These are phyloP conservation scores for Xiphophorus couchianus DNA, from an alignment of 2,113 vertebrate genomes.

Conservation along the genomic window DNA sequence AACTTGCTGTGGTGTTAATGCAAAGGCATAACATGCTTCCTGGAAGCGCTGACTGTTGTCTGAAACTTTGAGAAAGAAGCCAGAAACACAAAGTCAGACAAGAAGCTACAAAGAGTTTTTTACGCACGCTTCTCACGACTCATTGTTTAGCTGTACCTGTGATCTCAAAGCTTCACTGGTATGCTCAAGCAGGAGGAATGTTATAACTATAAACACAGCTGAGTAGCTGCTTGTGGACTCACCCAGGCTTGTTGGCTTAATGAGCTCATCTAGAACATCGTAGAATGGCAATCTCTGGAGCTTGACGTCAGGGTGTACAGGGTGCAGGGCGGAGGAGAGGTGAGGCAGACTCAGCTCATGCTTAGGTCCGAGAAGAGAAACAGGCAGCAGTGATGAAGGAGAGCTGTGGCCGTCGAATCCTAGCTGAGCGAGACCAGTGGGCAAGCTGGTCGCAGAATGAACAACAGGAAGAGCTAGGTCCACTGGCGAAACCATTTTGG, in stretches of 20 bases:
- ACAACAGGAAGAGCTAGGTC: slow-evolving; percentile 90
- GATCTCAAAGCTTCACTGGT: slow-evolving; percentile 1
- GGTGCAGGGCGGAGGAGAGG: slow-evolving; percentile 92
- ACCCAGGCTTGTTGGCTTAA: slow-evolving; percentile 98
- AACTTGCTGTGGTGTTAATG: slow-evolving; percentile 96
- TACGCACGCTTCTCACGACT: not conserved
- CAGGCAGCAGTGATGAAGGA: slow-evolving; percentile 92
- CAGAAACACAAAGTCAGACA: slow-evolving; percentile 18
- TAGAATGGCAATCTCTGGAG: slow-evolving; percentile 99
- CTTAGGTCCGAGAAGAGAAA: slow-evolving; percentile 95
- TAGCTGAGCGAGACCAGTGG: slow-evolving; percentile 88
- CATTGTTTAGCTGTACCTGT: slow-evolving; percentile 4
- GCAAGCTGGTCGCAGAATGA: slow-evolving; percentile 88
- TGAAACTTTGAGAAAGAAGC: slow-evolving; percentile 81
- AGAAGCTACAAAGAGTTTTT: not conserved
- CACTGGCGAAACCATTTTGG: slow-evolving; percentile 95
- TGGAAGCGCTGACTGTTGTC: slow-evolving; percentile 98
- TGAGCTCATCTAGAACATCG: slow-evolving; percentile 96
- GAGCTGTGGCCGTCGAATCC: slow-evolving; percentile 91
- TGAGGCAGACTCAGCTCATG: slow-evolving; percentile 97
- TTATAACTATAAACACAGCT: slow-evolving; percentile 15
- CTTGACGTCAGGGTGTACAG: slow-evolving; percentile 98
- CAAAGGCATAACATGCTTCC: slow-evolving; percentile 98
- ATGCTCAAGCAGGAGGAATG: not conserved
- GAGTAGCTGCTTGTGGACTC: slow-evolving; percentile 61